Evolutionary conservation across 2,113 vertebrate species (phyloP).

Genomic region (Arizona elegans): DNA sequence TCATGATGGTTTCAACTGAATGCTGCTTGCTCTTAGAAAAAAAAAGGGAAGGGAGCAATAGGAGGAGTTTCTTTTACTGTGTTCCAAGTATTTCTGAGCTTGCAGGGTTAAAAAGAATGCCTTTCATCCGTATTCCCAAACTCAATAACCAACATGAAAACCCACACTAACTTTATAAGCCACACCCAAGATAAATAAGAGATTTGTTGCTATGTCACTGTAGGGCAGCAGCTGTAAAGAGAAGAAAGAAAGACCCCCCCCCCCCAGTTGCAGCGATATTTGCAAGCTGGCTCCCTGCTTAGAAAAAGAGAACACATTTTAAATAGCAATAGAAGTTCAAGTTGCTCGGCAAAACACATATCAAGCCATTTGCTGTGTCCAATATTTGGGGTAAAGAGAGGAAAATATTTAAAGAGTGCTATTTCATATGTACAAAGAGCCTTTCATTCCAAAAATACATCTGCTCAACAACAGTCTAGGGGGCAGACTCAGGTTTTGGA

Average conservation of each 20-base stretch:
- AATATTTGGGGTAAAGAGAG: neutral
- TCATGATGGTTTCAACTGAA: slow-evolving; percentile 40
- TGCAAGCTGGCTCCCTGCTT: neutral
- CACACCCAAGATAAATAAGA: neutral
- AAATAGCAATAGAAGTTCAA: neutral
- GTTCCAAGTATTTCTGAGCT: slow-evolving; percentile 6
- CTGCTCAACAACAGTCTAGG: neutral
- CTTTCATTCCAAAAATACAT: neutral
- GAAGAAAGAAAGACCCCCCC: too few species aligned
- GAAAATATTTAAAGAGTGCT: slow-evolving; percentile 1
- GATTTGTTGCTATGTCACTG: neutral
- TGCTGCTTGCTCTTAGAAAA: slow-evolving; percentile 12
- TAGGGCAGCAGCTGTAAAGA: neutral
- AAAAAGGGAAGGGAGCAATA: neutral
- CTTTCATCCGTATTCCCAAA: slow-evolving; percentile 25
- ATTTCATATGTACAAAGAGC: neutral
- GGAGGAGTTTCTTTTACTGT: neutral
- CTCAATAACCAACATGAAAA: neutral
- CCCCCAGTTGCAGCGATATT: neutral
- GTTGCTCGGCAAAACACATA: neutral
- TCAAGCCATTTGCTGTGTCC: neutral
- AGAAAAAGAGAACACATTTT: slow-evolving; percentile 18
- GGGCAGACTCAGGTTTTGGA: neutral
- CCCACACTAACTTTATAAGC: neutral
- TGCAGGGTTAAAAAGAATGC: neutral